Conservation (phyloP, 2,888 invertebrate species). For the Halocaridina rubra region DNA sequence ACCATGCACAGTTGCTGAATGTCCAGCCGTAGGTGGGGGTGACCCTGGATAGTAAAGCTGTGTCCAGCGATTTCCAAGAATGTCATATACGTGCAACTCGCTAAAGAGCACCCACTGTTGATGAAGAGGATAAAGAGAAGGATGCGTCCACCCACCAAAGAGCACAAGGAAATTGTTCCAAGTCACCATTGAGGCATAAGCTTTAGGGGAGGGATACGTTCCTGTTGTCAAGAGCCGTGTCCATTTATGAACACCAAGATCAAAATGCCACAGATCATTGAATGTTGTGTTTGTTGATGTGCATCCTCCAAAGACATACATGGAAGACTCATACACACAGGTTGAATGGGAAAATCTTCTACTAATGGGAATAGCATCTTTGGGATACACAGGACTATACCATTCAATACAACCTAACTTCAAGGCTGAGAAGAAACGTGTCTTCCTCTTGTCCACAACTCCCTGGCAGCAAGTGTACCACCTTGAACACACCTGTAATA, state of each 20-base stretch:
- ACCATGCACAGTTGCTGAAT: constrained; percentile 87
- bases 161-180: constrained; percentile 85
- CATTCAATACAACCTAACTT: constrained; percentile 46
- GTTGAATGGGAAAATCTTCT: constrained; percentile 89
- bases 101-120: constrained; percentile 88
- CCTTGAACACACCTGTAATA: constrained; percentile 47
- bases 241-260: constrained; percentile 88
- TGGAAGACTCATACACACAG: constrained; percentile 78
- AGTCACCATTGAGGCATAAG: constrained; percentile 91
- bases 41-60: constrained; percentile 63
- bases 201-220: constrained; percentile 94
- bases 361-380: constrained; percentile 38
- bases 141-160: constrained; percentile 97
- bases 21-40: constrained; percentile 90
- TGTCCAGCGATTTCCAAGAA: constrained; percentile 81
- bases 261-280: constrained; percentile 95
- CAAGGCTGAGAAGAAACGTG: constrained; percentile 38
- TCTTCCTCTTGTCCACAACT: constrained; percentile 55
- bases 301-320: constrained; percentile 97
- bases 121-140: constrained; percentile 84
- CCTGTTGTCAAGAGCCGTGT: constrained; percentile 84
- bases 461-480: constrained; percentile 56
- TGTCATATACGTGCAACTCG: constrained; percentile 77
- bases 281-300: constrained; percentile 94
- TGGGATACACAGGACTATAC: constrained; percentile 32